phyloP scores from a whole-genome alignment of 2,113 vertebrate species.

The Aythya baeri region DNA sequence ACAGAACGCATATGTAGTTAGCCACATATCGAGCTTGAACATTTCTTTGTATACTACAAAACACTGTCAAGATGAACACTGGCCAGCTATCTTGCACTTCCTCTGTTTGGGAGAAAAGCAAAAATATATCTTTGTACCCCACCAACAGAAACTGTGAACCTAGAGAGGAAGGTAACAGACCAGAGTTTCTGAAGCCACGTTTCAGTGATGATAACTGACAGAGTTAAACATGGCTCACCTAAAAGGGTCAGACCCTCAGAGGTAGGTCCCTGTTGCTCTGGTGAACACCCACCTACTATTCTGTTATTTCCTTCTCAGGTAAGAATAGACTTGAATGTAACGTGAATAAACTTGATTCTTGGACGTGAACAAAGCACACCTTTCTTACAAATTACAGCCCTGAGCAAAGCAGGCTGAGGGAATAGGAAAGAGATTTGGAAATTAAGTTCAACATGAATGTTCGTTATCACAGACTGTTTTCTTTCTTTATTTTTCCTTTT shows the following conservation, averaged over 20 bases:
- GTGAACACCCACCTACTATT: not conserved
- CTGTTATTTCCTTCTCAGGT: conserved; percentile 29
- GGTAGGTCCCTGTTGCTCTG: not conserved
- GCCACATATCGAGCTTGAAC: not conserved
- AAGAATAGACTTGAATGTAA: conserved; percentile 46
- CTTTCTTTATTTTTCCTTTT: conserved; percentile 38
- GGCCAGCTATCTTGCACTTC: not conserved
- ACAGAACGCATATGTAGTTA: rapidly evolving
- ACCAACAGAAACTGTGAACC: not conserved
- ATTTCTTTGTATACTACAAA: not conserved
- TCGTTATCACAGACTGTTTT: conserved; percentile 17
- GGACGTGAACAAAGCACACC: conserved; percentile 40
- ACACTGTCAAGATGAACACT: not conserved
- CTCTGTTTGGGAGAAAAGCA: not conserved
- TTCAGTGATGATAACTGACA: not conserved
- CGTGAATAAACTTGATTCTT: conserved; percentile 58
- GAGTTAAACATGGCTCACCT: not conserved
- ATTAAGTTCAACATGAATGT: not conserved
- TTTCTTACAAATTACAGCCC: conserved; percentile 53
- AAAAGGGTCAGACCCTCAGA: not conserved
- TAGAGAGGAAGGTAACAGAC: not conserved
- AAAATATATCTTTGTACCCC: not conserved
- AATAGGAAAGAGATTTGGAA: conserved; percentile 19
- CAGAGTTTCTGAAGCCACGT: not conserved
- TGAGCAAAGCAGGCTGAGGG: conserved; percentile 38